Evolutionary conservation across 2,888 invertebrate species (phyloP), one percentile per base, ranked within the genome.

Genomic region (Cenopis cana): DNA sequence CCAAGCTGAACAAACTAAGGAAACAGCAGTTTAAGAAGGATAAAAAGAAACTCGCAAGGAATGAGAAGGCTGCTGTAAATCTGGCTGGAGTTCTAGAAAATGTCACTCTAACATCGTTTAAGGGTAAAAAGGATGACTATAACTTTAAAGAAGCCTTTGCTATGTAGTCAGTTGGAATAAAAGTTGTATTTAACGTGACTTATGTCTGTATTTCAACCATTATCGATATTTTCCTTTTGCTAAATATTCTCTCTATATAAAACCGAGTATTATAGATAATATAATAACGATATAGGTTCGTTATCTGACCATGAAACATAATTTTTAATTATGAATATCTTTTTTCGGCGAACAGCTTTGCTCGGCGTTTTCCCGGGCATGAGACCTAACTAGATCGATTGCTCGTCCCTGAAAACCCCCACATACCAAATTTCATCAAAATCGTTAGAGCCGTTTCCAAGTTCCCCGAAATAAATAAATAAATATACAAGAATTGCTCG

Each of bases 31-130:
- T 96, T 73, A 96, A 96, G 78, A 96, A 95, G 75, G 94, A 95
- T 71, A 93, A 93, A 67, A 95, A 95, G 84, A 94, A 93, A 73
- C 91, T 86, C 72, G 87, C 88, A 0, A 88, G 81, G 52, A 84
- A 85, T 71, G 96, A 96, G 73, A 96, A 95, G 84, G 94, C 95
- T 76, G 94, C 96, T 0, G 84, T 93, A 0, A 94, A 94, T 74
- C 88, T 97, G 73, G 94, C 96, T 0, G 94, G 93, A 68, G 95
- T 95, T 24, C 84, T 97, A 68, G 95, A 96, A 81, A 95, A 90
- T 79, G 94, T 96, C 33, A 93, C 90, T 1, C 76, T 95, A 0
- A 88, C 89, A 0, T 89, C 82, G 14, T 82, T 74, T 68, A 86
- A 86, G 61, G 20, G 24, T 49, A 60, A 36, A 36, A 88, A 87